Base-by-base conservation (phyloP, 1,140 invertebrate species). In the Ips typographus region DNA sequence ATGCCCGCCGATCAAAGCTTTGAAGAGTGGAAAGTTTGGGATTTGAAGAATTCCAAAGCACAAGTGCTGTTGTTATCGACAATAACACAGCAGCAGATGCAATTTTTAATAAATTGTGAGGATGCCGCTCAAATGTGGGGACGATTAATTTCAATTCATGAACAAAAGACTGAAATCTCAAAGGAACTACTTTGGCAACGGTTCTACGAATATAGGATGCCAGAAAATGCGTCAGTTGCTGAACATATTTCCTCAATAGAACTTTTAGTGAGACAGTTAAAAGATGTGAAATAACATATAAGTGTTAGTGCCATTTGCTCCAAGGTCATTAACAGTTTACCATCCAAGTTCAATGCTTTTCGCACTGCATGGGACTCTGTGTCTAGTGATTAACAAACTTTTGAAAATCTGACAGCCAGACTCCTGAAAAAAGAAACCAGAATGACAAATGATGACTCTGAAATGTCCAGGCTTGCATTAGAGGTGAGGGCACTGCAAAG, bases 321-420 rank as follows among this genome's bases (percentile, higher is more conserved):
- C 61, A 53, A 78, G 77, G 67, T 66, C 75, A 67, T 74, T 80
- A 75, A 71, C 73, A 8, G 77, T 76, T 55, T 80, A 76, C 57
- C 74, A 79, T 43, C 81, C 80, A 47, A 80, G 82, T 72, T 78
- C 82, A 72, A 71, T 65, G 70, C 70, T 61, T 76, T 75, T 42
- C n/a, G 65, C 36, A 68, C 60, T 4, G 68, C 75, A 8, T 75
- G 75, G 67, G 73, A 75, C 8, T 73, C 72, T n/a, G 70, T 69
- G 44, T 68, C 63, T 6, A n/a, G 8, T 8, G 58, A 68, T 38
- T 6, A 75, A 51, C 73, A 72, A 53, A 77, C 73, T 0, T 43
- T 75, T 1, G 70, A 71, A 22, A 74, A 76, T 63, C 53, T 77
- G 40, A 65, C 53, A 36, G 43, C 71, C 36, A 65, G 76, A 8